phyloP scores from a whole-genome alignment of 23 tunicate genomes.

The Ascidia mentula region DNA sequence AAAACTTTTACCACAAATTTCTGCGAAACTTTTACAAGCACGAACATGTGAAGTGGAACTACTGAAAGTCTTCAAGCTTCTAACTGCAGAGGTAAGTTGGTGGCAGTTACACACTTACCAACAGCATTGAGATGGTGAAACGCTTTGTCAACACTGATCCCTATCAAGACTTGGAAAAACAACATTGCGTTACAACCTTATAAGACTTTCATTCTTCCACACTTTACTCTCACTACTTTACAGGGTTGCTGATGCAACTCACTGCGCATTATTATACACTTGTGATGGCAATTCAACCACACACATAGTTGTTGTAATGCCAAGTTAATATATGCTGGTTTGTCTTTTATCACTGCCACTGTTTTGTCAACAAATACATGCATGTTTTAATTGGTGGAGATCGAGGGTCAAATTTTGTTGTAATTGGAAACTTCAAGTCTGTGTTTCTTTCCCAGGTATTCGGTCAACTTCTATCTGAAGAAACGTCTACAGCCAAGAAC shows the following conservation, averaged over 20 bases:
- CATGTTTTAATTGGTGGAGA: neutral
- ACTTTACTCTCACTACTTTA: no score
- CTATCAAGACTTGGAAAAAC: no score
- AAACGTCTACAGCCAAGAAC: neutral
- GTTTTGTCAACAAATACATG: neutral
- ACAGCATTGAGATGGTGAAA: no score
- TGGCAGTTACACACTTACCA: no score
- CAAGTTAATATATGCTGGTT: no score
- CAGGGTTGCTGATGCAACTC: no score
- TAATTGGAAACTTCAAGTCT: neutral
- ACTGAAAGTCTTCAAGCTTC: slow-evolving; percentile 52
- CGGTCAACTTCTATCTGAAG: slow-evolving; percentile 61
- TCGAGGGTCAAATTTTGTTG: neutral
- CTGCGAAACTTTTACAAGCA: slow-evolving; percentile 25
- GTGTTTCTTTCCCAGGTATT: slow-evolving; percentile 43
- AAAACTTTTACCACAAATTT: slow-evolving; percentile 27
- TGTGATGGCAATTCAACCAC: no score
- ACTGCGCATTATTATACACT: no score
- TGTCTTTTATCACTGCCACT: neutral
- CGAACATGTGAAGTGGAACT: slow-evolving; percentile 63
- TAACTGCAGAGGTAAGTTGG: slow-evolving; percentile 74
- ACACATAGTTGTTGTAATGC: no score
- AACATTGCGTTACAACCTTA: no score
- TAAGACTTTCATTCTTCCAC: no score
- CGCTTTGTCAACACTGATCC: no score